Base-by-base conservation (phyloP, 2,113 vertebrate species). In the Mormyrus iriodes region DNA sequence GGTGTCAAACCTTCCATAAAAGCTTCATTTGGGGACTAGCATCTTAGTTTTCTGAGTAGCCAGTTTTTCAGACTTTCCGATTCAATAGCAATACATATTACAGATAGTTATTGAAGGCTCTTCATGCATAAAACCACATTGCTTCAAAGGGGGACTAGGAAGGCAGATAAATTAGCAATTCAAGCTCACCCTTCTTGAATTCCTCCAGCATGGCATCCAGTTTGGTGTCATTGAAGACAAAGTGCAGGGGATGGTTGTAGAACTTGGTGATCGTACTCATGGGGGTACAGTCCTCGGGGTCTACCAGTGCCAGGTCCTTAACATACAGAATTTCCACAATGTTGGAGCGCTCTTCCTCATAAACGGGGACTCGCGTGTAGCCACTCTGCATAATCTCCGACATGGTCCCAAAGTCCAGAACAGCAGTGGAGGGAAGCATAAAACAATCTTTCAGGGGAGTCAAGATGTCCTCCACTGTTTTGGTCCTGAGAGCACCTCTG, bases 331-430 rank as follows among this genome's bases (percentile, higher is more conserved):
- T 97, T 84, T 98, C 97, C 88, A 98, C 96, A 0, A 98, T 97
- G 94, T 98, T 98, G 90, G 97, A 97, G 90, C 95, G 96, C 93
- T 98, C 97, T 51, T 97, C 97, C 90, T 98, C 97, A 2, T 98
- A 98, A 21, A 98, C 96, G 0, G 97, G 97, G 27, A 98, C 97
- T 3, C 97, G 95, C 0, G 97, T 98, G 95, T 98, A 97, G 2
- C 97, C 97, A 53, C 97, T 96, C 96, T 98, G 97, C 97, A 98
- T 98, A 94, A 98, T 96, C 90, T 95, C 96, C 0, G 97, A 98
- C 96, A 98, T 96, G 91, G 97, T 97, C 92, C 93, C 93, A 91
- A 98, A 98, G 92, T 98, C 97, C 90, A 98, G 95, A 51, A 97
- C 92, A 0, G 95, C 93, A 0, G 94, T 93, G 88, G 96, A 94